Percentiles rank a stretch among this genome's conserved stretches.
These are phyloP conservation scores for Falco biarmicus DNA, from an alignment of 2,797 vertebrate species.

Conservation along the genomic window DNA sequence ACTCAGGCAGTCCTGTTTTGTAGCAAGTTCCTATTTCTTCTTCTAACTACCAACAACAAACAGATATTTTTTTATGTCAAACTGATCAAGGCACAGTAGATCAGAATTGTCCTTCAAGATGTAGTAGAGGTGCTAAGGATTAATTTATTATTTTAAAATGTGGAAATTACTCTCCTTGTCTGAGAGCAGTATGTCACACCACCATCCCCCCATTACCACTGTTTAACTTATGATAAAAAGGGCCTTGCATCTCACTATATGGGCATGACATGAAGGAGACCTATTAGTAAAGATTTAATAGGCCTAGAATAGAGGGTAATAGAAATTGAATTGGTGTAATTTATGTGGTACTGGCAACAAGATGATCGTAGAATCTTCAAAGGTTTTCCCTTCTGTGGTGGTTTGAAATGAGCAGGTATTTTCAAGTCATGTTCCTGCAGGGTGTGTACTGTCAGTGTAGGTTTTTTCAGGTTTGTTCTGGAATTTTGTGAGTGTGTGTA, in stretches of 20 bases:
- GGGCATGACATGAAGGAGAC: conserved; percentile 64
- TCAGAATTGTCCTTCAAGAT: conserved; percentile 49
- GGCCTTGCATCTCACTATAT: conserved; percentile 48
- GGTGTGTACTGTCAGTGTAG: background rate
- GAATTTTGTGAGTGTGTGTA: background rate
- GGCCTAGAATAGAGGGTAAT: conserved; percentile 67
- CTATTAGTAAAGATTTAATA: conserved; percentile 74
- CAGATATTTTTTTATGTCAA: conserved; percentile 33
- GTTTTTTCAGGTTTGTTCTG: background rate
- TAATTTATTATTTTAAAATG: conserved; percentile 75
- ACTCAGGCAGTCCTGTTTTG: background rate
- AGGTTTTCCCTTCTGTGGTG: background rate
- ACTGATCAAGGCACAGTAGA: conserved; percentile 52
- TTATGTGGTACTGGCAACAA: conserved; percentile 52
- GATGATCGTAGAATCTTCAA: conserved; percentile 56
- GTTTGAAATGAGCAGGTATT: background rate
- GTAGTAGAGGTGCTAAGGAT: conserved; percentile 40
- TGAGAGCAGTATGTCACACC: conserved; percentile 44
- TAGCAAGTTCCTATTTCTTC: conserved; percentile 20
- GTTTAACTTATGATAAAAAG: conserved; percentile 71
- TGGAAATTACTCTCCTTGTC: conserved; percentile 69
- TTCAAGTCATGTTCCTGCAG: conserved; percentile 4
- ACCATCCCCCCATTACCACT: background rate
- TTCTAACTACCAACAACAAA: conserved; percentile 54
- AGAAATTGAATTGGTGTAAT: conserved; percentile 71